Conservation (phyloP, 1,140 invertebrate species). For the Drosophila malerkotliana region DNA sequence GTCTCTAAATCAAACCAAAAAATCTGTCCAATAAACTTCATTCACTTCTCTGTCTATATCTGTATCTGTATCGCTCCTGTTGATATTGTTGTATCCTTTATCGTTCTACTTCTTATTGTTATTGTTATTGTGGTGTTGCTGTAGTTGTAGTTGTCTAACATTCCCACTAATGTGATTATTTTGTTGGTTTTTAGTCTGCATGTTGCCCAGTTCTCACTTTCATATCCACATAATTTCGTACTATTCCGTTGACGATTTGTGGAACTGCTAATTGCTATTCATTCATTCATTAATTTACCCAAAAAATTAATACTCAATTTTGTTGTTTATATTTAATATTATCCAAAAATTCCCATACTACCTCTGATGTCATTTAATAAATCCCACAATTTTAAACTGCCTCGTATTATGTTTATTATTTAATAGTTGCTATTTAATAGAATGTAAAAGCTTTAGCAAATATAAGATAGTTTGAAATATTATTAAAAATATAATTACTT, state of each 20-base stretch:
- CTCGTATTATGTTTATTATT: not conserved
- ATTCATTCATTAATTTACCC: conserved; percentile 40
- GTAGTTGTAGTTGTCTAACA: conserved; percentile 36
- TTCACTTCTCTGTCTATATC: conserved; percentile 20
- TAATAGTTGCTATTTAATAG: conserved; percentile 21
- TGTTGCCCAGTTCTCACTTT: conserved; percentile 18
- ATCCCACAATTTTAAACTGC: conserved; percentile 17
- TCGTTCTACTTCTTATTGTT: conserved; percentile 2
- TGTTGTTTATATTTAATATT: conserved; percentile 21
- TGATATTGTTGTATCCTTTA: conserved; percentile 6
- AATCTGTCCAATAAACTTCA: conserved; percentile 25
- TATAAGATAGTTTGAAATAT: not conserved
- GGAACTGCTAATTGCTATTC: conserved; percentile 26
- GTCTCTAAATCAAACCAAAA: conserved; percentile 25
- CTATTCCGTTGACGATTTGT: conserved; percentile 25
- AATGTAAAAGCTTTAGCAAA: not conserved
- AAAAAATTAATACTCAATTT: conserved; percentile 20
- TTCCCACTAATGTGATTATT: conserved; percentile 33
- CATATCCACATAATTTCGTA: conserved; percentile 9
- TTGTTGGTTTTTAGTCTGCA: conserved; percentile 50
- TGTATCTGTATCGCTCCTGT: conserved; percentile 17
- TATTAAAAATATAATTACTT: conserved; percentile 19
- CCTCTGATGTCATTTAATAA: conserved; percentile 34
- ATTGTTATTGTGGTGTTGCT: conserved; percentile 24
- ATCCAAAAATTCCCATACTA: conserved; percentile 27